Evolutionary conservation across 2,797 vertebrate genomes (phyloP).

Genomic region (Ambastaia sidthimunki): DNA sequence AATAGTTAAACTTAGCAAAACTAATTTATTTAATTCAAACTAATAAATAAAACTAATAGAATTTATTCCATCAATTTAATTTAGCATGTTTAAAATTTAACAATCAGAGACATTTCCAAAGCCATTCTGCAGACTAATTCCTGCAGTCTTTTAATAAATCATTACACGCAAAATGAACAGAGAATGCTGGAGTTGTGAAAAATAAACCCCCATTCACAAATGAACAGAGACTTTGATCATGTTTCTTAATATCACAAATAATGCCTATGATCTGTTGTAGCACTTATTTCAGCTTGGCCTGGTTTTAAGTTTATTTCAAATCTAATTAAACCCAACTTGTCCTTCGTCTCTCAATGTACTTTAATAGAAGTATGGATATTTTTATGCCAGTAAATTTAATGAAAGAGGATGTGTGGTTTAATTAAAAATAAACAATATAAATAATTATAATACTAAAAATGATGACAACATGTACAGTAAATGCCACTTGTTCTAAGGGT

Average conservation of each 20-base stretch:
- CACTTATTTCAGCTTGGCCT: not conserved
- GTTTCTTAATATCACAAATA: not conserved
- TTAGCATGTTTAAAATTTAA: not conserved
- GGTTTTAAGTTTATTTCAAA: not conserved
- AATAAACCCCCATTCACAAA: not conserved
- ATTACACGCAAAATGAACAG: not conserved
- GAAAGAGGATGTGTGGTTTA: not conserved
- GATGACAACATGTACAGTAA: not conserved
- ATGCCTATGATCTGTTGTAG: not conserved
- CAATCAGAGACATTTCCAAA: not conserved
- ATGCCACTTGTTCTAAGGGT: constrained; percentile 36
- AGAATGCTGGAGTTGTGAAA: not conserved
- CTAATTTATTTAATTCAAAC: not conserved
- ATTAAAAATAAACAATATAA: not conserved
- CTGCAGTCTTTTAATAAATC: not conserved
- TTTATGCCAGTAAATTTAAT: not conserved
- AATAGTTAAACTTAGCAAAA: no score
- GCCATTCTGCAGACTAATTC: not conserved
- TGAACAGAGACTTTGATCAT: not conserved
- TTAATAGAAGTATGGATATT: not conserved
- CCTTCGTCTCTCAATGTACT: not conserved
- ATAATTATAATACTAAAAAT: not conserved
- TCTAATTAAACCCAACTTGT: not conserved
- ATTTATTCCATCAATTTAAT: not conserved
- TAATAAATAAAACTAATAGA: not conserved